Base-by-base conservation (phyloP, 2,888 invertebrate species). In the Sarcophaga caerulescens region DNA sequence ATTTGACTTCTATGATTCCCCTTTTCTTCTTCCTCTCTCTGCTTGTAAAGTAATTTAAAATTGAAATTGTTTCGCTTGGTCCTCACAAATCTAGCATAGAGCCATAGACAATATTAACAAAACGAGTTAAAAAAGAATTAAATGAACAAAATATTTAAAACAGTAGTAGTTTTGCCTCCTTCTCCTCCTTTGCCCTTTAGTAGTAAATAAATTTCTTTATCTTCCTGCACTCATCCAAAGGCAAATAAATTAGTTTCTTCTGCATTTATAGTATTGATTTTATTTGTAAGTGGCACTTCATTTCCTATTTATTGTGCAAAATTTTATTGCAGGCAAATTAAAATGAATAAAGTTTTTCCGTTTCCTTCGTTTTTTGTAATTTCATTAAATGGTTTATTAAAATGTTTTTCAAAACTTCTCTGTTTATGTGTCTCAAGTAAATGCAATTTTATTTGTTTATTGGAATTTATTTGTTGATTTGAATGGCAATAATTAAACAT, bases 1-100 rank as follows among this genome's bases (percentile, higher is more conserved):
- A 62, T 84, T 86, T 86, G 86, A 86, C 81, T 86, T 86, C 52
- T 0, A 81, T 84, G 35, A 35, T 35, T 8, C 35, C 35, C 35
- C 2, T 8, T 8, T 35, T 25, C 25, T 35, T 35, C 35, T 1
- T 35, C 35, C 6, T 35, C 35, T 10, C 35, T 35, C 35, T 35
- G 35, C 35, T 70, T 60, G 84, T 84, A 84, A 86, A 84, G 71
- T 81, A 86, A 80, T 81, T 86, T 86, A 70, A 65, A 79, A 75
- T 59, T 75, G 65, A 70, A 82, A 84, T 79, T 70, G 47, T 52
- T 52, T 52, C 17, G 52, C 52, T 14, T 14, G 4, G 52, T 17
- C 12, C 17, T 52, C 5, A 14, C 12, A 12, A 14, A 52, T 52
- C 17, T 14, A 52, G 17, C 52, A 52, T 5, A 14, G 10, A 14